Evolutionary conservation across 1,140 invertebrate species (phyloP).

Genomic region (Drosophila bocqueti): DNA sequence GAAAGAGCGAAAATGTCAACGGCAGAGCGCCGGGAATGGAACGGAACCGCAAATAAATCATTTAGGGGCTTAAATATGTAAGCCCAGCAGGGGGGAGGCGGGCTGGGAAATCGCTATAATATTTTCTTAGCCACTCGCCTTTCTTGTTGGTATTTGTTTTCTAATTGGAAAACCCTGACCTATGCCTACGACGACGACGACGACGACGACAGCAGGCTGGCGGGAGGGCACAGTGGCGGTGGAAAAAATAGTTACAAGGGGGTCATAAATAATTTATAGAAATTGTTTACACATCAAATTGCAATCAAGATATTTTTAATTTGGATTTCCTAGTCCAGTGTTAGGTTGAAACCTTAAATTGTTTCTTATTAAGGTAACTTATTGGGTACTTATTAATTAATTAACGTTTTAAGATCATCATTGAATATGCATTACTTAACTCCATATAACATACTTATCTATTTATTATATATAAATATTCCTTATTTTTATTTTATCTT

Average conservation of each 20-base stretch:
- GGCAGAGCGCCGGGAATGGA: slow-evolving; percentile 1
- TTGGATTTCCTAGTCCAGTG: too few relatives aligned
- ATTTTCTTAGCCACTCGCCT: slow-evolving; percentile 36
- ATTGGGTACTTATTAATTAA: neutral
- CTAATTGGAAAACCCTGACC: slow-evolving; percentile 72
- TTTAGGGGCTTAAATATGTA: slow-evolving; percentile 37
- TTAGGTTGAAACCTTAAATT: too few relatives aligned
- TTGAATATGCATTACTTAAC: too few relatives aligned
- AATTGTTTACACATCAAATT: too few relatives aligned
- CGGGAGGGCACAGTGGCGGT: slow-evolving; percentile 1
- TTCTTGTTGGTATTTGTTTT: slow-evolving; percentile 27
- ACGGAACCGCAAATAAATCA: slow-evolving; percentile 38
- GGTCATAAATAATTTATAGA: neutral
- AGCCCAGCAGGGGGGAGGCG: neutral
- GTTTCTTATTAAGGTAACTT: too few relatives aligned
- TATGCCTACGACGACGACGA: slow-evolving; percentile 46
- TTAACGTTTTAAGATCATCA: neutral
- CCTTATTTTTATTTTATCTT: too few relatives aligned
- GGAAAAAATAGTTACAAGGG: neutral
- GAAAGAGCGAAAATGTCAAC: slow-evolving; percentile 1
- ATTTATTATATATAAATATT: too few relatives aligned
- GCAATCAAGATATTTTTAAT: too few relatives aligned
- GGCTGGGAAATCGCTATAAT: slow-evolving; percentile 7
- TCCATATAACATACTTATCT: too few relatives aligned
- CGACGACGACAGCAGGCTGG: neutral